A percentile compares a stretch with the other conserved stretches of the same genome.
Evolutionary conservation across 2,797 vertebrate genomes (phyloP).

Genomic region (Acropternis orthonyx): DNA sequence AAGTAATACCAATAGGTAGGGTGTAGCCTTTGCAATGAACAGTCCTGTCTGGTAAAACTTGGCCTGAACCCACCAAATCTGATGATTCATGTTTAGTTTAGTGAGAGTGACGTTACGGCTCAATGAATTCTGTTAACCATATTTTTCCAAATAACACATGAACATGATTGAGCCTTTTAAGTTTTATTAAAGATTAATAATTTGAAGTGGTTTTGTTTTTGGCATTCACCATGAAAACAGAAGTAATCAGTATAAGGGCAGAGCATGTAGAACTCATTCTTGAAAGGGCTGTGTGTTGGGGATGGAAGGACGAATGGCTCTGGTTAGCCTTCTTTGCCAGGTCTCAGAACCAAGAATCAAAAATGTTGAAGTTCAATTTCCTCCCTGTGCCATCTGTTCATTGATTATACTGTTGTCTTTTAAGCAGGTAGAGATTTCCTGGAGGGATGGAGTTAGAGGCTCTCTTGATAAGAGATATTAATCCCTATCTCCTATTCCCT

Average conservation of each 20-base stretch:
- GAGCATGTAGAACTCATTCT: neutral
- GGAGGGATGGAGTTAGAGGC: neutral
- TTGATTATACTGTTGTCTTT: neutral
- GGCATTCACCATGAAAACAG: neutral
- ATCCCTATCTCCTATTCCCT: neutral
- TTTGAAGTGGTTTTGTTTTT: neutral
- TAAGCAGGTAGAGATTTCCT: neutral
- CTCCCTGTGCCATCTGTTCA: neutral
- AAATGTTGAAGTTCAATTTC: neutral
- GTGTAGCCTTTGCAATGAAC: neutral
- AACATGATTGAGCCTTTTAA: neutral
- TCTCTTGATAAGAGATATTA: neutral
- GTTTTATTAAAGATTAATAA: conserved; percentile 18
- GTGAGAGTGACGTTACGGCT: neutral
- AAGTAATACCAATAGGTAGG: neutral
- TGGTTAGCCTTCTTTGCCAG: neutral
- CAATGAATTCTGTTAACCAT: neutral
- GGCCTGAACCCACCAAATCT: neutral
- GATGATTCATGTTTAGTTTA: neutral
- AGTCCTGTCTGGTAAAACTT: neutral
- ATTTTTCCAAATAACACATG: neutral
- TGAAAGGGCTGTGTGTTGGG: neutral
- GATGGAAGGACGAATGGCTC: neutral
- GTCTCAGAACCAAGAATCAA: neutral
- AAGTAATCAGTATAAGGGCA: neutral